Conservation (phyloP, 2,113 vertebrate genomes). For the Pedetes capensis region DNA sequence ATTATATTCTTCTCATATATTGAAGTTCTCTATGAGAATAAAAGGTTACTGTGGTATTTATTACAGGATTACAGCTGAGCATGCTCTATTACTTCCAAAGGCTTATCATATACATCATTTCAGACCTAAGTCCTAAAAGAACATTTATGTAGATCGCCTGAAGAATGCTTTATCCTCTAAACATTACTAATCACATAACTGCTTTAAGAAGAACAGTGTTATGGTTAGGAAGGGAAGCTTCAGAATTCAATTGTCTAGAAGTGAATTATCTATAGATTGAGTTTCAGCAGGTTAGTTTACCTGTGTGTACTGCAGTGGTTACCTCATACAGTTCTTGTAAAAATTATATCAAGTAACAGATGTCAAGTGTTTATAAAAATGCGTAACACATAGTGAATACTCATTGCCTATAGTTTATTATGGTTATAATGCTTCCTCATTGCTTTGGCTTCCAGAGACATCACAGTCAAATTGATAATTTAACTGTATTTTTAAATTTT, state of each 20-base stretch:
- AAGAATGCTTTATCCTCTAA: background rate
- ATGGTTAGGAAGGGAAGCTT: background rate
- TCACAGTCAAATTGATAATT: background rate
- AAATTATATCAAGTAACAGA: background rate
- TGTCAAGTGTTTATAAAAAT: constrained; percentile 4
- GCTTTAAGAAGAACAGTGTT: background rate
- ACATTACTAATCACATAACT: background rate
- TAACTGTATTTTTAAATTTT: background rate
- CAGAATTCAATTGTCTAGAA: constrained; percentile 12
- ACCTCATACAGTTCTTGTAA: background rate
- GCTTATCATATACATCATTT: background rate
- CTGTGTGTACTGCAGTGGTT: background rate
- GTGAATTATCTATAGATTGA: background rate
- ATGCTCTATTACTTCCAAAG: background rate
- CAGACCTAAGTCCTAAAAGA: constrained; percentile 16
- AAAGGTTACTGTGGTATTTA: background rate
- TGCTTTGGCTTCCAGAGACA: constrained; percentile 7
- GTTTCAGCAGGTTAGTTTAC: background rate
- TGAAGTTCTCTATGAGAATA: background rate
- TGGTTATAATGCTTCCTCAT: background rate
- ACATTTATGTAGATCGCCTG: background rate
- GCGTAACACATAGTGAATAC: background rate
- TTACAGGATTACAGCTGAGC: background rate
- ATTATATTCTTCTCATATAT: background rate
- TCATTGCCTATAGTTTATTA: constrained; percentile 25